These are phyloP conservation scores for Dolichopus griseipennis DNA, from an alignment of 2,888 invertebrate genomes.

Conservation along the genomic window DNA sequence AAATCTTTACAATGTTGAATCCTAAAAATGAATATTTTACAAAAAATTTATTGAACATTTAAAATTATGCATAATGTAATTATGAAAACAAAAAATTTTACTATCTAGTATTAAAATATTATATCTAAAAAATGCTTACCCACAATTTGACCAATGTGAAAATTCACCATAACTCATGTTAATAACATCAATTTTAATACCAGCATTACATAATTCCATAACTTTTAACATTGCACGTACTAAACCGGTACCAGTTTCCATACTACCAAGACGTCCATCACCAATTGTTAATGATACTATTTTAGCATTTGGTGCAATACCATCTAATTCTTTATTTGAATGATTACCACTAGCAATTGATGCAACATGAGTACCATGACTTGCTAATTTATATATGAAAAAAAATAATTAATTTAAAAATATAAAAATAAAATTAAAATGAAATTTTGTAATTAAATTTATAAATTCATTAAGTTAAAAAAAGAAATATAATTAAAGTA, in stretches of 20 bases:
- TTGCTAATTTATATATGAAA: slow-evolving; percentile 49
- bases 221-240: slow-evolving; percentile 84
- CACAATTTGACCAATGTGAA: slow-evolving; percentile 81
- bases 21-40: no score
- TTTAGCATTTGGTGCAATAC: slow-evolving; percentile 93
- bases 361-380: slow-evolving; percentile 96
- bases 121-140: slow-evolving; percentile 52
- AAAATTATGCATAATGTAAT: no score
- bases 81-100: no score
- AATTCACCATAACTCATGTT: slow-evolving; percentile 99
- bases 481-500: no score
- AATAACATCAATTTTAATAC: slow-evolving; percentile 69
- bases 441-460: no score
- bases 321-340: slow-evolving; percentile 78
- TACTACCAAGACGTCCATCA: slow-evolving; percentile 83
- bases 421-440: no score
- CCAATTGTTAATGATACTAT: slow-evolving; percentile 87
- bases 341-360: slow-evolving; percentile 88
- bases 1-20: no score
- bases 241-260: slow-evolving; percentile 94
- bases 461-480: no score
- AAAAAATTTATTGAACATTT: no score
- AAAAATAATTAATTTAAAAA: neutral
- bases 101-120: no score
- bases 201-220: slow-evolving; percentile 58